These are phyloP conservation scores for Lophura nycthemera DNA, from an alignment of 2,113 vertebrate species.

Conservation along the genomic window DNA sequence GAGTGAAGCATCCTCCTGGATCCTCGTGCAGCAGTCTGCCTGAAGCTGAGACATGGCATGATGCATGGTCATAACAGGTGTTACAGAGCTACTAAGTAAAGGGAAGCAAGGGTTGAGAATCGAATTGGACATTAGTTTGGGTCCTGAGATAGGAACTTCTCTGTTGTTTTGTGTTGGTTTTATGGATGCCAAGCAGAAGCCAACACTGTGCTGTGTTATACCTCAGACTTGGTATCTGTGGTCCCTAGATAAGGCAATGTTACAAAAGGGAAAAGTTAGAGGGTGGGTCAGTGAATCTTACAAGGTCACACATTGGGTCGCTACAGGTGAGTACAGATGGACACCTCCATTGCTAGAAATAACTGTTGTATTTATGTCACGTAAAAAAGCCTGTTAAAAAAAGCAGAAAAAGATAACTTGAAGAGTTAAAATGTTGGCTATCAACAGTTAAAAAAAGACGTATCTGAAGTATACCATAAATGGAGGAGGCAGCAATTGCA, in stretches of 20 bases:
- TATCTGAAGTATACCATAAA: background rate
- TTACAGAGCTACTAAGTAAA: background rate
- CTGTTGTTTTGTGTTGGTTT: background rate
- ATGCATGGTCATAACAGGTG: background rate
- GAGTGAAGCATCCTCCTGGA: background rate
- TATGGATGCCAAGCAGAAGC: background rate
- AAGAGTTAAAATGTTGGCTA: background rate
- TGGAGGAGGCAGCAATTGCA: background rate
- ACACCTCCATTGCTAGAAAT: background rate
- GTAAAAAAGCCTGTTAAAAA: background rate
- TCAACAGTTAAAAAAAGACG: background rate
- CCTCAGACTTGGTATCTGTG: accelerated
- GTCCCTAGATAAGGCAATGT: background rate
- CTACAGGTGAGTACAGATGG: background rate
- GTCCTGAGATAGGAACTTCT: background rate
- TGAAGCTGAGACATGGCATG: background rate
- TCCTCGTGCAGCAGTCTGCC: background rate
- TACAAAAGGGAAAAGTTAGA: slow-evolving; percentile 3
- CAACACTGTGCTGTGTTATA: background rate
- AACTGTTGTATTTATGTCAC: background rate
- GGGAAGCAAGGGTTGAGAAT: background rate
- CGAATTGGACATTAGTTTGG: background rate
- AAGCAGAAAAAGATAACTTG: background rate
- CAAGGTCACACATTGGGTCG: background rate
- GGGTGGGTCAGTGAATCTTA: background rate